phyloP scores from a whole-genome alignment of 2,888 invertebrate species.

The Erebia epiphron region DNA sequence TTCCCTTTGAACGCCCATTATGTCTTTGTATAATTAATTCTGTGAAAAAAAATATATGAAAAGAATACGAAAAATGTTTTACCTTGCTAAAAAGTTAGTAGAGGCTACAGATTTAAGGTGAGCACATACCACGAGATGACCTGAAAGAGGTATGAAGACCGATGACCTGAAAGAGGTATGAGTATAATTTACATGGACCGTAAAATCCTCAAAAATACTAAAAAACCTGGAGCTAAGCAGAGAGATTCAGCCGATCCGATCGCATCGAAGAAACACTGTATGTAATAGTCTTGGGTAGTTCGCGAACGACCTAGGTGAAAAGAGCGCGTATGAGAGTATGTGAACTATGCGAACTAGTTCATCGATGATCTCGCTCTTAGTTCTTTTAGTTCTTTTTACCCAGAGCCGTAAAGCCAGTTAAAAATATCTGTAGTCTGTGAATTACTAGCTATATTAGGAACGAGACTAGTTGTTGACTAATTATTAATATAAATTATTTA shows the following conservation, averaged over 20 bases:
- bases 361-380: no score
- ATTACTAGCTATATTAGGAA: no score
- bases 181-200: not conserved
- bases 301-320: no score
- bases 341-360: no score
- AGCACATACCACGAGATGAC: not conserved
- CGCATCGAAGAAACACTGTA: not conserved
- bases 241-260: not conserved
- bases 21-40: constrained; percentile 11
- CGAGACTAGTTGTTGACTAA: no score
- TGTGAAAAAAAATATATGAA: not conserved
- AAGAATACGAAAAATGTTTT: constrained; percentile 3
- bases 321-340: no score
- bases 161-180: not conserved
- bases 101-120: constrained; percentile 4
- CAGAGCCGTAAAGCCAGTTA: no score
- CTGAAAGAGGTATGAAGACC: no score
- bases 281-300: no score
- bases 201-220: not conserved
- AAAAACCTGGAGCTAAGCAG: not conserved
- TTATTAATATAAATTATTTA: no score
- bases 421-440: no score
- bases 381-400: no score
- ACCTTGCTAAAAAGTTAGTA: not conserved
- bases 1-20: constrained; percentile 4